Percentiles rank a stretch among this genome's conserved stretches.
phyloP scores from a whole-genome alignment of 2,113 vertebrate genomes.

The Dendropsophus ebraccatus region DNA sequence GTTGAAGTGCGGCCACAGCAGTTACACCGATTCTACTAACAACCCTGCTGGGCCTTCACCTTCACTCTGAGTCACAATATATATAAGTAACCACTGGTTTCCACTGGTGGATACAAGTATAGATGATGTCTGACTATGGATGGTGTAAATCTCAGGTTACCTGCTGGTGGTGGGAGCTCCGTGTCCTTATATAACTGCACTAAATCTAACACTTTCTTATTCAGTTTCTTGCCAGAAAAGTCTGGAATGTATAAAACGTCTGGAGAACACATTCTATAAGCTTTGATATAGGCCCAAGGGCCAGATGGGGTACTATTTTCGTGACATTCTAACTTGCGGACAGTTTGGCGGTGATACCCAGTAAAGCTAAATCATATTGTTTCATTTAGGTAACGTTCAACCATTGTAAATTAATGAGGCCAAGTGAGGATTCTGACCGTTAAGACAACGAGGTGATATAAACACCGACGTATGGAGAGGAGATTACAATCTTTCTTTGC shows the following conservation, averaged over 20 bases:
- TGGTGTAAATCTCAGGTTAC: not conserved
- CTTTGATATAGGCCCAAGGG: conserved; percentile 45
- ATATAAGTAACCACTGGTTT: too few species aligned
- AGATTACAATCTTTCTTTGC: not conserved
- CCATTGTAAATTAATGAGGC: not conserved
- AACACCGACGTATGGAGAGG: not conserved
- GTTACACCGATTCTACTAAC: too few species aligned
- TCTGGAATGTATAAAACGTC: conserved; percentile 51
- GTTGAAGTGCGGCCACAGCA: too few species aligned
- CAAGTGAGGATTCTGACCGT: conserved; percentile 26
- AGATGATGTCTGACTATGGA: not conserved
- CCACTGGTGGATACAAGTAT: not conserved
- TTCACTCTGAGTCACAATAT: too few species aligned
- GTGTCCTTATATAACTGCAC: conserved; percentile 17
- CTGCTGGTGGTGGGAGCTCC: not conserved
- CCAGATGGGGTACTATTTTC: conserved; percentile 44
- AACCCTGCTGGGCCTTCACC: too few species aligned
- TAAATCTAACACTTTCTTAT: conserved; percentile 17
- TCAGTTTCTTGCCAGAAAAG: conserved; percentile 18
- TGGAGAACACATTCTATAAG: conserved; percentile 40
- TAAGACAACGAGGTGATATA: not conserved
- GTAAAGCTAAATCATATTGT: not conserved
- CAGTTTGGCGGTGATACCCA: conserved; percentile 32
- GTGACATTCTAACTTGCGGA: conserved; percentile 19
- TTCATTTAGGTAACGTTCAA: conserved; percentile 15